phyloP scores from a whole-genome alignment of 2,888 invertebrate species.

The Tetropium fuscum region DNA sequence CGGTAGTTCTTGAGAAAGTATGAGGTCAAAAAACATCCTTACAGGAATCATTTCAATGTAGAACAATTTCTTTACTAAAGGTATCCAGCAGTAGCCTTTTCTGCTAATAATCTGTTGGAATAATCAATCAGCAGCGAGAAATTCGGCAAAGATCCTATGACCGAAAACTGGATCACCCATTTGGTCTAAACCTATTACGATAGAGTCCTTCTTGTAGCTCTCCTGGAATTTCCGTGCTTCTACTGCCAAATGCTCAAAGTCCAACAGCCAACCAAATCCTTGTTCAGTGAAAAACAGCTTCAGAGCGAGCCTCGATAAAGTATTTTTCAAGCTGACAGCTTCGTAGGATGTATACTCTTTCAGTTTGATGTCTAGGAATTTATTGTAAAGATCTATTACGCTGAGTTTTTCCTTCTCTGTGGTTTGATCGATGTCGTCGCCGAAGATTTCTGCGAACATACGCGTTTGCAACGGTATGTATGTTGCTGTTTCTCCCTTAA shows the following conservation, averaged over 20 bases:
- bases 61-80: conserved; percentile 18
- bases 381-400: conserved; percentile 17
- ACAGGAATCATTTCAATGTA: conserved; percentile 23
- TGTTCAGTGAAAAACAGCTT: conserved; percentile 21
- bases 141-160: conserved; percentile 24
- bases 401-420: conserved; percentile 18
- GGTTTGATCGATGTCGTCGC: conserved; percentile 14
- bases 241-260: conserved; percentile 22
- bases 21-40: conserved; percentile 24
- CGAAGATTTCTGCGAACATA: conserved; percentile 27
- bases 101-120: conserved; percentile 15
- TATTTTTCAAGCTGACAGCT: conserved; percentile 19
- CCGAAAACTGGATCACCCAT: conserved; percentile 26
- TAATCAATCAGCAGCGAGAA: conserved; percentile 25
- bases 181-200: conserved; percentile 21
- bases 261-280: conserved; percentile 10
- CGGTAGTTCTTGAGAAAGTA: conserved; percentile 11
- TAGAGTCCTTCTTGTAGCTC: conserved; percentile 23
- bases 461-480: conserved; percentile 21
- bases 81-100: conserved; percentile 15
- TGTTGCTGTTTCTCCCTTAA: no score
- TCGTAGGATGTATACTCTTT: conserved; percentile 26
- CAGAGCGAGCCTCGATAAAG: conserved; percentile 18
- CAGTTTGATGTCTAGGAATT: conserved; percentile 22
- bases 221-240: conserved; percentile 17